Base-by-base conservation (phyloP, 2,888 invertebrate species). In the Mesoligia furuncula region DNA sequence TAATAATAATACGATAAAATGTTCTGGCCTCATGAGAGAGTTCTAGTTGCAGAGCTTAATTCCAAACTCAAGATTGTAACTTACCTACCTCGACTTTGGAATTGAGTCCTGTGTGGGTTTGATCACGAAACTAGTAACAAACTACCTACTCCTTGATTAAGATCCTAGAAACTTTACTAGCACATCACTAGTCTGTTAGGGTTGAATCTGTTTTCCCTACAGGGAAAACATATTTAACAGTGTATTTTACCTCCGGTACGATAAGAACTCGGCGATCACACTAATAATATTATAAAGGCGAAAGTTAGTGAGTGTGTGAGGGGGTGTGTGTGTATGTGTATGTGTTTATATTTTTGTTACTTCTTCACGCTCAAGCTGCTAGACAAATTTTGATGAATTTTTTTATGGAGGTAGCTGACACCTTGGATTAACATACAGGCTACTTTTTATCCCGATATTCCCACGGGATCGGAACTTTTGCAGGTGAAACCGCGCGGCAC, bases 81-180 rank as follows among this genome's bases (percentile, higher is more conserved):
- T 8, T 2, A 27, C 2, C 31, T 11, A 64, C 36, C 11, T 54
- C 31, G 15, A 80, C 39, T 79, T 80, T 17, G 48, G 11, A 17
- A 73, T 65, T 31, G 39, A 80, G 20, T 80, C 8, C 1, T 17
- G 64, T 57, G 39, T n/a, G 73, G n/a, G 45, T 71, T 72, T 11
- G 36, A 31, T 48, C 48, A 31, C 27, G 17, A 24, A 48, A 79
- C 51, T 61, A 51, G n/a, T 42, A 11, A 39, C 7, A n/a, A 24
- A 39, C 7, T 39, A n/a, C 20, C 7, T 39, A n/a, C 20, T 31
- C 39, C 0, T 39, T 39, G 5, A 7, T 5, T 39, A 59, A 24
- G 42, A 69, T 69, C n/a, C 31, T 51, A 15, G 48, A 59, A 77
- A 39, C 45, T 59, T 61, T 11, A 31, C 11, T 15, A 27, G 20